phyloP scores from a whole-genome alignment of 2,113 vertebrate genomes.

The Maylandia zebra region DNA sequence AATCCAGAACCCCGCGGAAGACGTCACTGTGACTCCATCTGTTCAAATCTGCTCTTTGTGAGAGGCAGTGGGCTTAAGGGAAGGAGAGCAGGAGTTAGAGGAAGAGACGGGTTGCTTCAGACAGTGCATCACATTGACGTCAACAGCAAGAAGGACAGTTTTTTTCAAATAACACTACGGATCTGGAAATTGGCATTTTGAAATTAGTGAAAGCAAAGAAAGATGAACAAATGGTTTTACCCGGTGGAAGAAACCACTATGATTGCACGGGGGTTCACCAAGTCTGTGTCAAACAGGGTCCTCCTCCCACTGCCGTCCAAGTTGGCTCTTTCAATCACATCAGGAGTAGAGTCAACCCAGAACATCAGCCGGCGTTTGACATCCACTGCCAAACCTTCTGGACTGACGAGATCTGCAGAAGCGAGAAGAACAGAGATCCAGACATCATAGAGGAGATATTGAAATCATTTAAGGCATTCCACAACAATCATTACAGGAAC shows the following conservation, averaged over 20 bases:
- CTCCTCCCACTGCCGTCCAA: slow-evolving; percentile 82
- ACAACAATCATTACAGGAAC: background rate
- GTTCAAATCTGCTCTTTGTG: background rate
- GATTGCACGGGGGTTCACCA: slow-evolving; percentile 94
- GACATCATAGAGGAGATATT: background rate
- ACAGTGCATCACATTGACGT: background rate
- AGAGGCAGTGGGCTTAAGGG: background rate
- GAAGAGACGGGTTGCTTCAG: background rate
- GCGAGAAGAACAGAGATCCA: background rate
- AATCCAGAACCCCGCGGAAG: background rate
- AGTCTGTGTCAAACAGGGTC: slow-evolving; percentile 79
- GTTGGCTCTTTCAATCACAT: slow-evolving; percentile 81
- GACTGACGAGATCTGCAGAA: slow-evolving; percentile 84
- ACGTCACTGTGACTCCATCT: background rate
- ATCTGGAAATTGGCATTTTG: background rate
- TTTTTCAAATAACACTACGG: background rate
- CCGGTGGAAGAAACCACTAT: slow-evolving; percentile 84
- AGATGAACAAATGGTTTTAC: slow-evolving; percentile 57
- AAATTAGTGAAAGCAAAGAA: background rate
- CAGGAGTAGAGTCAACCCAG: slow-evolving; percentile 91
- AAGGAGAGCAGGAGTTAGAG: background rate
- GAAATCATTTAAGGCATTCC: background rate
- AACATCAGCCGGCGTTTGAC: slow-evolving; percentile 79
- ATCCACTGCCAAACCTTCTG: slow-evolving; percentile 89
- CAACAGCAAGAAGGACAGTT: background rate